phyloP scores from a whole-genome alignment of 2,113 vertebrate species.

The Odocoileus hemionus region DNA sequence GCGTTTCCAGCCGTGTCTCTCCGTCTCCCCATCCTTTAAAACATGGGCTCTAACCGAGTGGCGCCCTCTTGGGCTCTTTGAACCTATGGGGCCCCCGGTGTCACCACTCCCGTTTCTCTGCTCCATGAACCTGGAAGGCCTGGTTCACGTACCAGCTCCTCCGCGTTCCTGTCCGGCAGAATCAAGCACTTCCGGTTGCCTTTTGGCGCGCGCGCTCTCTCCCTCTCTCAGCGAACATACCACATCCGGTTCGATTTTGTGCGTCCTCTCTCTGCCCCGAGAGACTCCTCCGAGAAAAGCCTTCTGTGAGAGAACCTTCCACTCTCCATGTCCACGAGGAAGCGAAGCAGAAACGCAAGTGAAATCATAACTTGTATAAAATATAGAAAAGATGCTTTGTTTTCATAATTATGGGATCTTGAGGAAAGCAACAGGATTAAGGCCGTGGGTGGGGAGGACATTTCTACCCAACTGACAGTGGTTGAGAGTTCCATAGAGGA shows the following conservation, averaged over 20 bases:
- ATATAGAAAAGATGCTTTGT: background rate
- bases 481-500: background rate
- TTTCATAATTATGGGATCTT: background rate
- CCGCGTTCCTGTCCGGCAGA: fast-evolving
- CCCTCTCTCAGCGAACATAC: background rate
- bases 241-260: fast-evolving
- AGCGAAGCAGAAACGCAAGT: background rate
- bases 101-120: background rate
- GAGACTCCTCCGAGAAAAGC: background rate
- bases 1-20: no score
- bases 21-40: background rate
- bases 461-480: background rate
- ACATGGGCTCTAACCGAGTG: background rate
- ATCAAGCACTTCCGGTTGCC: fast-evolving
- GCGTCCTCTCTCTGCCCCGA: background rate
- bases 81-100: fast-evolving
- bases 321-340: background rate
- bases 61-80: background rate
- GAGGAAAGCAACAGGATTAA: no score
- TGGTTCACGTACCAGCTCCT: background rate
- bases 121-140: background rate
- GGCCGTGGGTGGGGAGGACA: fast-evolving
- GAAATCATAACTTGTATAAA: background rate
- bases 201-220: no score
- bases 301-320: fast-evolving